phyloP scores from a whole-genome alignment of 2,113 vertebrate genomes.

The Anas platyrhynchos region DNA sequence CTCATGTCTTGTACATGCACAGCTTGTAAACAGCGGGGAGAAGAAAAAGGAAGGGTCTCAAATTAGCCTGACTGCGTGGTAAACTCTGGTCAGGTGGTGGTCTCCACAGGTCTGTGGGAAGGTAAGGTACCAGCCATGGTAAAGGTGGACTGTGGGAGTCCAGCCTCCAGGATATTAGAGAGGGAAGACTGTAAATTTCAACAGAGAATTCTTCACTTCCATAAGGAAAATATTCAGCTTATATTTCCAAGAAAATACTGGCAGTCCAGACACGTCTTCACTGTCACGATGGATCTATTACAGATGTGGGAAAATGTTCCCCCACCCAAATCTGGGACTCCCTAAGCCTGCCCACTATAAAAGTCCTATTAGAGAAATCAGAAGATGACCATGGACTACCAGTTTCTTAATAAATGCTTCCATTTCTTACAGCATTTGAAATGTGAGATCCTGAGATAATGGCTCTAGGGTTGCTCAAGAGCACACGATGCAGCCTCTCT shows the following conservation, averaged over 20 bases:
- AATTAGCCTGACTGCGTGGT: not conserved
- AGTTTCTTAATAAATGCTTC: not conserved
- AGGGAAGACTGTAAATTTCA: not conserved
- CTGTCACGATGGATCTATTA: not conserved
- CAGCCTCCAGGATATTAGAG: not conserved
- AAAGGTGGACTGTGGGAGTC: not conserved
- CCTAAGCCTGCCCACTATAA: not conserved
- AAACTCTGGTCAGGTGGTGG: not conserved
- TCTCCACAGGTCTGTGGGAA: not conserved
- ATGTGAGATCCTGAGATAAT: constrained; percentile 18
- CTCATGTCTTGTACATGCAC: not conserved
- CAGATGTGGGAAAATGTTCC: not conserved
- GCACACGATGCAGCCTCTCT: not conserved
- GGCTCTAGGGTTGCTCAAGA: constrained; percentile 22
- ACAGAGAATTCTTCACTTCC: not conserved
- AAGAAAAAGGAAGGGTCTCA: not conserved
- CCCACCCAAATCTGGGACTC: not conserved
- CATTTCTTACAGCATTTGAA: not conserved
- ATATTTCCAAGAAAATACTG: constrained; percentile 18
- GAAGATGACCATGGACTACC: not conserved
- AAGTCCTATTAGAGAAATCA: not conserved
- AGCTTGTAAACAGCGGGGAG: not conserved
- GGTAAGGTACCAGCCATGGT: not conserved
- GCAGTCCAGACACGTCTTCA: not conserved
- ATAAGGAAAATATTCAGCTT: not conserved